Conservation (phyloP, 2,113 vertebrate genomes). For the Arenaria interpres region DNA sequence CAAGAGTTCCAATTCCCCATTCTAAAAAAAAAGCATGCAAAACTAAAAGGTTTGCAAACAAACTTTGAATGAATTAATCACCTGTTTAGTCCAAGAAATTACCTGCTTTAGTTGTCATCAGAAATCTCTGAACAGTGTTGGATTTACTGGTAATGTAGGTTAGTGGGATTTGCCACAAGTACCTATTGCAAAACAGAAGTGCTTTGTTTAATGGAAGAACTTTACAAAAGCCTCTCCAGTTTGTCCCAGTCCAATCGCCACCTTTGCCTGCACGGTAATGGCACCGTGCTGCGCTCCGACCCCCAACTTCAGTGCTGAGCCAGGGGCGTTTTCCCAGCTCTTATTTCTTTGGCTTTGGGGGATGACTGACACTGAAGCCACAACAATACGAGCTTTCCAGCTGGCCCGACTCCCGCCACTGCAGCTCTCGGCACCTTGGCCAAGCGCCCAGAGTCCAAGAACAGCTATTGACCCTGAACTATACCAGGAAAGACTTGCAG, state of each 20-base stretch:
- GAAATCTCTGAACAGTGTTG: conserved; percentile 53
- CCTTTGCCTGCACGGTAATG: rapidly evolving
- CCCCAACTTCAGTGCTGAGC: background rate
- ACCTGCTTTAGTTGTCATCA: conserved; percentile 75
- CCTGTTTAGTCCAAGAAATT: background rate
- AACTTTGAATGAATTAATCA: background rate
- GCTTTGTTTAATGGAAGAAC: background rate
- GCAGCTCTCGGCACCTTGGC: rapidly evolving
- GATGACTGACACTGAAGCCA: rapidly evolving
- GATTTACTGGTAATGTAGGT: conserved; percentile 75
- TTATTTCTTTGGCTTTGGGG: no score
- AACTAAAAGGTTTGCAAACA: background rate
- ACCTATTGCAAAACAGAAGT: conserved; percentile 40
- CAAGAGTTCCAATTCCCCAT: background rate
- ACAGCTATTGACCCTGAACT: background rate
- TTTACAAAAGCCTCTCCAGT: background rate
- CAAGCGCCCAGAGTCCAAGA: background rate
- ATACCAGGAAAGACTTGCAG: no score
- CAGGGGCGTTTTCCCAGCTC: background rate
- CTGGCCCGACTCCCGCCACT: rapidly evolving
- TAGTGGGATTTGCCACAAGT: conserved; percentile 73
- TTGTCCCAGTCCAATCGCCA: no score
- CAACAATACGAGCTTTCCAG: rapidly evolving
- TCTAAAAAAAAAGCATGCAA: background rate
- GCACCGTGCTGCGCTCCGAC: background rate